Conservation (phyloP, 2,113 vertebrate genomes). For the Todiramphus saurophagus region DNA sequence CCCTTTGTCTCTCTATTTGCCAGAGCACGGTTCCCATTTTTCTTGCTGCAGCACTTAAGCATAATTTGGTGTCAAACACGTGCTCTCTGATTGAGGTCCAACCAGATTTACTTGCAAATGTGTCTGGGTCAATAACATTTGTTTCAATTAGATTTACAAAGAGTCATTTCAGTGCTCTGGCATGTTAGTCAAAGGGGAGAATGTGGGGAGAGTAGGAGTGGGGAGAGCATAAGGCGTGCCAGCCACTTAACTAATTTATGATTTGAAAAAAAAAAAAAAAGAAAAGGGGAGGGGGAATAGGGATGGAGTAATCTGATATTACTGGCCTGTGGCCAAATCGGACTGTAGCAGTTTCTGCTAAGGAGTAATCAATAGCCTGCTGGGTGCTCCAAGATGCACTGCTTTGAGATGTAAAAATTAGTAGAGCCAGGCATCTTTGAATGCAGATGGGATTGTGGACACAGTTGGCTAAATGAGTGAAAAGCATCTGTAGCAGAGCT, state of each 20-base stretch:
- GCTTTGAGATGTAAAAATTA: not conserved
- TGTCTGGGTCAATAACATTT: slow-evolving; percentile 66
- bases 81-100: slow-evolving; percentile 51
- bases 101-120: slow-evolving; percentile 73
- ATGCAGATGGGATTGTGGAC: not conserved
- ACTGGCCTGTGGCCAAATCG: not conserved
- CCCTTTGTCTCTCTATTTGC: slow-evolving; percentile 55
- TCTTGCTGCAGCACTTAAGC: slow-evolving; percentile 44
- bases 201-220: not conserved
- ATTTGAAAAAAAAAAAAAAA: not conserved
- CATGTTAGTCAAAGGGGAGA: not conserved
- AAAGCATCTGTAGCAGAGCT: not conserved
- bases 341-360: not conserved
- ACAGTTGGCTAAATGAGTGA: not conserved
- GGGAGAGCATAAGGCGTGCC: not conserved
- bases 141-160: slow-evolving; percentile 74
- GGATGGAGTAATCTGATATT: not conserved
- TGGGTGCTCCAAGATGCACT: not conserved
- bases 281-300: too few relatives aligned
- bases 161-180: slow-evolving; percentile 63
- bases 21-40: slow-evolving; percentile 62
- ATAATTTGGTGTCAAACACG: slow-evolving; percentile 68
- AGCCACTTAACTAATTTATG: slow-evolving; percentile 55
- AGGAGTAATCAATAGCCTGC: slow-evolving; percentile 36
- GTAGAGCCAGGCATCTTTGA: not conserved